phyloP scores from a whole-genome alignment of 2,113 vertebrate species.

The Prionailurus viverrinus region DNA sequence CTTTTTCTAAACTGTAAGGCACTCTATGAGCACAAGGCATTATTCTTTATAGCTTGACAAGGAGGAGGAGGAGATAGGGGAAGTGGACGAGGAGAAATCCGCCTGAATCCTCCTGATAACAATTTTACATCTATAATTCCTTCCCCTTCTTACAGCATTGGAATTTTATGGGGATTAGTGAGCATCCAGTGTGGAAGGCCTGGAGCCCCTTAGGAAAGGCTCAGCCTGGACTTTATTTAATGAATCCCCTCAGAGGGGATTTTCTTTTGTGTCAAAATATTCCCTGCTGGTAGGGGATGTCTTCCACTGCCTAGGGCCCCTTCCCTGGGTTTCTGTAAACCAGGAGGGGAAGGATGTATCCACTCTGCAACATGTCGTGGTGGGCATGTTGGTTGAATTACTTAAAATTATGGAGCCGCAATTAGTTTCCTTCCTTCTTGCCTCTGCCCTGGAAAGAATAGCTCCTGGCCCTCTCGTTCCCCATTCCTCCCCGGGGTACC shows the following conservation, averaged over 20 bases:
- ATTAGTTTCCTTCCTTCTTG: background rate
- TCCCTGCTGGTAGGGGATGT: background rate
- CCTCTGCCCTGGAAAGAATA: background rate
- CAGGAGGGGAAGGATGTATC: background rate
- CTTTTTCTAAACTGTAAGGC: slow-evolving; percentile 33
- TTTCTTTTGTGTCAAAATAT: slow-evolving; percentile 67
- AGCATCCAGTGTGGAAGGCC: slow-evolving; percentile 34
- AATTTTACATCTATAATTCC: slow-evolving; percentile 78
- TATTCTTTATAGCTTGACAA: slow-evolving; percentile 52
- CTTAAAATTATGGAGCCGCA: background rate
- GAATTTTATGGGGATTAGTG: slow-evolving; percentile 79
- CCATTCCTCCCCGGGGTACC: background rate
- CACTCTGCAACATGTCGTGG: too few relatives aligned
- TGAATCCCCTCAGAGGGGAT: slow-evolving; percentile 66
- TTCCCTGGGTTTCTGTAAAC: slow-evolving; percentile 10
- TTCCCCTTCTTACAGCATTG: slow-evolving; percentile 19
- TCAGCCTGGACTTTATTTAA: slow-evolving; percentile 63
- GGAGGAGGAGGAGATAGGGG: slow-evolving; percentile 62
- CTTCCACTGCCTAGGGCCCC: background rate
- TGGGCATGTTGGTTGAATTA: background rate
- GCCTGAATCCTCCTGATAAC: slow-evolving; percentile 78
- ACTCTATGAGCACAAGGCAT: background rate
- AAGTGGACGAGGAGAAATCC: slow-evolving; percentile 57
- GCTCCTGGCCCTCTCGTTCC: background rate
- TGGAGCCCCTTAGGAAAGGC: slow-evolving; percentile 21